Evolutionary conservation across 2,888 invertebrate species (phyloP), one percentile per base, ranked within the genome.

Genomic region (Dynastes maya): DNA sequence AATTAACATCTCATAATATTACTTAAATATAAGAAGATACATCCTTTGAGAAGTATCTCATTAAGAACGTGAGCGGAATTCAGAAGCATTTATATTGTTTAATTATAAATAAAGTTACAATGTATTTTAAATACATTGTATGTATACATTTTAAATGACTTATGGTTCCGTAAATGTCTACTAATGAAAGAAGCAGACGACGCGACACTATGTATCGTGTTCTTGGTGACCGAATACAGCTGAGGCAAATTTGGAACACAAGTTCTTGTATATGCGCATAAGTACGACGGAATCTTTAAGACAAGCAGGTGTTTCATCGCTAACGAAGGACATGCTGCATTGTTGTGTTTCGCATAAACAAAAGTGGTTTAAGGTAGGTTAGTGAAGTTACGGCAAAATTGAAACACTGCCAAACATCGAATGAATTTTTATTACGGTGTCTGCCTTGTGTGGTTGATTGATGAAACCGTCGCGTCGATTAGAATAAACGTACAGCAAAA

Each of bases 311-410:
- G 68, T 68, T 51, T 32, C 27, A 13, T 27, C 11, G 22, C 29
- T 68, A 68, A 68, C 68, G 68, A 68, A 68, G 68, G 68, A 68
- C 68, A 68, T 49, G 22, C 29, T 68, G 67, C 37, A 68, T 68
- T 45, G 51, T 3, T 49, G 22, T 37, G 37, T 22, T 37, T 22
- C 29, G 51, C 29, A 49, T 68, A 68, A 68, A 51, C 68, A 68
- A 68, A 68, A 9, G 27, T 51, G 29, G 51, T 68, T 29, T 68
- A 51, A 51, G 68, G 51, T 68, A 68, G 68, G 68, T 68, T 40
- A 68, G 68, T 49, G 29, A 11, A 68, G 27, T 51, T 29, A 8
- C 29, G 27, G 51, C 29, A 51, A 51, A 68, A 27, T 16, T 9
- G 32, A 32, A 63, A 2, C 11, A 32, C 32, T 63, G 22, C 1